A percentile compares a stretch with the other conserved stretches of the same genome.
Evolutionary conservation across 1,140 invertebrate genomes (phyloP).

Genomic region (Lasioglossum baleicum): DNA sequence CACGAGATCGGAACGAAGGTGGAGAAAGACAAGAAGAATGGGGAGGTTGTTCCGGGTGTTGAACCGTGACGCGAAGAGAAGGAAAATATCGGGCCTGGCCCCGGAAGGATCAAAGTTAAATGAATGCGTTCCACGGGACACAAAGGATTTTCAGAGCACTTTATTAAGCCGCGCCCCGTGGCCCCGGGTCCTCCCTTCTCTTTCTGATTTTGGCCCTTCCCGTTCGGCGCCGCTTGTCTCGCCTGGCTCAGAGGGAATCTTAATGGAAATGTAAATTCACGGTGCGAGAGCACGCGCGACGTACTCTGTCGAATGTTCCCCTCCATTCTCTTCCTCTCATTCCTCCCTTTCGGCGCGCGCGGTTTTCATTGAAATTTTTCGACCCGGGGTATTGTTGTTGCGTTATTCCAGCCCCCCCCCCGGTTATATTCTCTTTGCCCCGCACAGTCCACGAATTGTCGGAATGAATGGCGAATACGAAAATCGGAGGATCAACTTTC

Average conservation of each 20-base stretch:
- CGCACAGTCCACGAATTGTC: too few relatives aligned
- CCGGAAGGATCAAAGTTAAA: constrained; percentile 57
- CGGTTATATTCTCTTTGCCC: too few relatives aligned
- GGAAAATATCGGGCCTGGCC: constrained; percentile 43
- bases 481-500: too few relatives aligned
- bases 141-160: constrained; percentile 42
- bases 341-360: neutral
- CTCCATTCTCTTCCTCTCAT: neutral
- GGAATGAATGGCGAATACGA: too few relatives aligned
- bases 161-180: constrained; percentile 39
- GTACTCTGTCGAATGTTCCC: constrained; percentile 12
- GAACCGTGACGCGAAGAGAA: constrained; percentile 13
- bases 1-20: too few relatives aligned
- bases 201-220: constrained; percentile 39
- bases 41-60: neutral
- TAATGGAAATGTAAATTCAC: constrained; percentile 60
- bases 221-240: constrained; percentile 25
- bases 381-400: neutral
- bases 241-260: constrained; percentile 19
- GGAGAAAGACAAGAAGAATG: neutral
- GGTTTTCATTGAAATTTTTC: constrained; percentile 37
- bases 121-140: constrained; percentile 42
- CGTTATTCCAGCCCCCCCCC: neutral
- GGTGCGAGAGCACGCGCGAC: constrained; percentile 9
- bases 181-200: neutral